Conservation (phyloP, 35 echinoderm and acorn worm genomes). For the Ophiothrix spiculata region DNA sequence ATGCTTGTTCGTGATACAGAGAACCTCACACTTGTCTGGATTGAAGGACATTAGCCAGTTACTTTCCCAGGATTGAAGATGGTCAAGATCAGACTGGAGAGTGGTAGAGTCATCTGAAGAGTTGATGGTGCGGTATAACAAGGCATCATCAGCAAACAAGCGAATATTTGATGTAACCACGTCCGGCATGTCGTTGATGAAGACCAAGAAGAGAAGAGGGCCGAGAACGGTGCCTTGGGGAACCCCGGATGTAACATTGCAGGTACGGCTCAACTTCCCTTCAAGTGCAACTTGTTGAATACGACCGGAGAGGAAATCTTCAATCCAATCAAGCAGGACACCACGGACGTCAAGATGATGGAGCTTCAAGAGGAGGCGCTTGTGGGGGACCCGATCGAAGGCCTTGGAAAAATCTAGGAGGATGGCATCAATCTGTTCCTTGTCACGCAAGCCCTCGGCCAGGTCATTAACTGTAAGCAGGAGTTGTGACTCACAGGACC, state of each 20-base stretch:
- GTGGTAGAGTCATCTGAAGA: background rate
- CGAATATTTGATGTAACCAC: conserved; percentile 7
- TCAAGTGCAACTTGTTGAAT: conserved; percentile 36
- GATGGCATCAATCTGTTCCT: no score
- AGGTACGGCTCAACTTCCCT: background rate
- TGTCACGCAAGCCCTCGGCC: background rate
- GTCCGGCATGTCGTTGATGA: background rate
- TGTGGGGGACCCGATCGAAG: no score
- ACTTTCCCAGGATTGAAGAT: conserved; percentile 35
- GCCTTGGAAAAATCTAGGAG: no score
- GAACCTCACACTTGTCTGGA: no score
- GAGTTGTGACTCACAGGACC: no score
- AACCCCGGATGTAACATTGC: background rate
- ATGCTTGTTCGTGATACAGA: no score
- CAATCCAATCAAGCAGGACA: no score
- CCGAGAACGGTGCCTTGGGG: background rate
- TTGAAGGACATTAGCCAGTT: conserved; percentile 6
- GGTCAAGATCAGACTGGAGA: background rate
- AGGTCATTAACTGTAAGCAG: conserved; percentile 35
- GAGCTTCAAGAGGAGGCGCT: no score
- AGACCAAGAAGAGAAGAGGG: no score
- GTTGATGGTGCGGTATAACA: conserved; percentile 35
- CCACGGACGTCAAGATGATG: no score
- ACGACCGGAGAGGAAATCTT: conserved; percentile 15
- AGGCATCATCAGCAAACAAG: no score